Conservation (phyloP, 2,113 vertebrate species). For the Mystacornis crossleyi region DNA sequence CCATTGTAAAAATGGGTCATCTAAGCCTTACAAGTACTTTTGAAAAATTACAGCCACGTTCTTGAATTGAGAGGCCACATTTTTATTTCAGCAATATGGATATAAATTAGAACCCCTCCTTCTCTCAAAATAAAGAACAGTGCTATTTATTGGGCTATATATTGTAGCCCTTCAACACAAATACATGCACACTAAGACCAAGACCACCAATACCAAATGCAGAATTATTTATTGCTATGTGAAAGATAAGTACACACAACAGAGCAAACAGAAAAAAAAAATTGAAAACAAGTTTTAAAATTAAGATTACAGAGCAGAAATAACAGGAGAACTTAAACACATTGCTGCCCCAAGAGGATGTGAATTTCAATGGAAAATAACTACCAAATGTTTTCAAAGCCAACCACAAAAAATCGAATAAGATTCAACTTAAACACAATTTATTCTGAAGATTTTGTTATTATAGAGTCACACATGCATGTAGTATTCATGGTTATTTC, state of each 20-base stretch:
- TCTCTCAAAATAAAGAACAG: constrained; percentile 3
- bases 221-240: background rate
- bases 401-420: constrained; percentile 54
- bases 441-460: constrained; percentile 37
- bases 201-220: background rate
- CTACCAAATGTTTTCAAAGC: constrained; percentile 62
- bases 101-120: background rate
- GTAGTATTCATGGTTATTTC: constrained; percentile 26
- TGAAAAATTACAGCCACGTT: background rate
- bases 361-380: constrained; percentile 71
- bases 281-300: background rate
- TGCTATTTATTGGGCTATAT: background rate
- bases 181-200: background rate
- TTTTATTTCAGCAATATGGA: background rate
- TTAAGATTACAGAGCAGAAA: background rate
- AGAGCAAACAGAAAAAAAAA: background rate
- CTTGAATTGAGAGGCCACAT: background rate
- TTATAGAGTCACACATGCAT: constrained; percentile 23
- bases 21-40: background rate
- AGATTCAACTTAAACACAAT: constrained; percentile 17
- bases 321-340: constrained; percentile 31
- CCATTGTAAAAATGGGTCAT: background rate
- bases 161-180: background rate
- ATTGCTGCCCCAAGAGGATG: constrained; percentile 26
- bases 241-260: background rate